Base-by-base conservation (phyloP, 2,888 invertebrate genomes). In the Abscondita cerata region DNA sequence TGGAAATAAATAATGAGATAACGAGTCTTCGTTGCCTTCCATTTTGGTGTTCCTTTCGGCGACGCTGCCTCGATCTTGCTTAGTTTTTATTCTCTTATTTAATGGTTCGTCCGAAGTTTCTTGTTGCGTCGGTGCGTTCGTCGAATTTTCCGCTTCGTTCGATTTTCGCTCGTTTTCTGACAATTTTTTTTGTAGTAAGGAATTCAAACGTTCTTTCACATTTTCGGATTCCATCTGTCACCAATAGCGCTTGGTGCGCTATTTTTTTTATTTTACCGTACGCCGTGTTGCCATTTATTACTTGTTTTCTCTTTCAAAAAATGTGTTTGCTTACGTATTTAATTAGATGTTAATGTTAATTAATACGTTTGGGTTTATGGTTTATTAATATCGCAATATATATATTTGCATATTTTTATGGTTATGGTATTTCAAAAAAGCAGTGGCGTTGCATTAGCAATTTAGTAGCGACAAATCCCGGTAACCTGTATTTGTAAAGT, bases 181-280 rank as follows among this genome's bases (percentile, higher is more conserved):
- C 34, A 72, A 38, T 51, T 72, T 73, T 55, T 72, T 72, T 12
- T 72, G 71, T 34, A 73, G 51, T 48, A 72, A 56, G 5, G 58
- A 66, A 55, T 69, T 73, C 36, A 73, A 52, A 20, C 72, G 70
- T 60, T 72, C 73, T 54, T 69, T 72, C 9, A 73, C 72, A 46
- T 67, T 70, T 59, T 70, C 73, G 25, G 67, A 60, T 16, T 73
- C 73, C 73, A 73, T 73, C 52, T 55, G 50, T 15, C 18, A 33
- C 48, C n/a, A n/a, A 48, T 25, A 2, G 25, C 25, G 6, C 6
- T 25, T 25, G 25, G 4, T 25, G 25, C 6, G 25, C 25, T 25
- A 6, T 25, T 25, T 25, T 25, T n/a, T n/a, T 25, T 25, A 25
- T 25, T 4, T 4, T 25, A 25, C 25, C 6, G 6, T 6, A 25